Conservation (phyloP, 2,113 vertebrate species). For the Scomber colias region DNA sequence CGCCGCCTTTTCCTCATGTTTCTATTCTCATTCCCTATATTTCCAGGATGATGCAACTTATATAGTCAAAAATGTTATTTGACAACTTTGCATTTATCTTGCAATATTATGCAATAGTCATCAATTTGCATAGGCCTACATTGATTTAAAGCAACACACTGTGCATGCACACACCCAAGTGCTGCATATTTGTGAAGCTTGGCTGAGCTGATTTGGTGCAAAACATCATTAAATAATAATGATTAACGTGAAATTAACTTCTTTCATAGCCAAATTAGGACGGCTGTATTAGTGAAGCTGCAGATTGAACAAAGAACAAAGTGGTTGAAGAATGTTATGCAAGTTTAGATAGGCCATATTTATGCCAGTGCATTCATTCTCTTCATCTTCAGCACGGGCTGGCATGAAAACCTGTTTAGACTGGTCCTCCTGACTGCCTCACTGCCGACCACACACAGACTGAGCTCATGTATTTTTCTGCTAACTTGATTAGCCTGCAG, state of each 20-base stretch:
- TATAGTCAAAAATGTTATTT: neutral
- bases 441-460: constrained; percentile 27
- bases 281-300: neutral
- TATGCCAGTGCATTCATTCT: neutral
- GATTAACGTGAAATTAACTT: neutral
- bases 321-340: neutral
- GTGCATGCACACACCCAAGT: neutral
- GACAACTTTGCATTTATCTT: neutral
- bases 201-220: neutral
- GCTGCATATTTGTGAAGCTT: constrained; percentile 27
- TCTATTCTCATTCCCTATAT: neutral
- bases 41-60: neutral
- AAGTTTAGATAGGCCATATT: neutral
- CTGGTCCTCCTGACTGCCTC: constrained; percentile 5
- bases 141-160: neutral
- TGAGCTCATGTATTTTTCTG: constrained; percentile 12
- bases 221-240: no score
- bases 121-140: neutral
- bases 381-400: neutral
- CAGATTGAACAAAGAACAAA: neutral
- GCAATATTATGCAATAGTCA: neutral
- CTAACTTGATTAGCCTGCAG: constrained; percentile 13
- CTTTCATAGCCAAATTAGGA: neutral
- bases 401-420: constrained; percentile 18
- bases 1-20: neutral